A percentile compares a stretch with the other conserved stretches of the same genome.
phyloP scores from a whole-genome alignment of 2,888 invertebrate genomes.

The Pristionchus arcanus region DNA sequence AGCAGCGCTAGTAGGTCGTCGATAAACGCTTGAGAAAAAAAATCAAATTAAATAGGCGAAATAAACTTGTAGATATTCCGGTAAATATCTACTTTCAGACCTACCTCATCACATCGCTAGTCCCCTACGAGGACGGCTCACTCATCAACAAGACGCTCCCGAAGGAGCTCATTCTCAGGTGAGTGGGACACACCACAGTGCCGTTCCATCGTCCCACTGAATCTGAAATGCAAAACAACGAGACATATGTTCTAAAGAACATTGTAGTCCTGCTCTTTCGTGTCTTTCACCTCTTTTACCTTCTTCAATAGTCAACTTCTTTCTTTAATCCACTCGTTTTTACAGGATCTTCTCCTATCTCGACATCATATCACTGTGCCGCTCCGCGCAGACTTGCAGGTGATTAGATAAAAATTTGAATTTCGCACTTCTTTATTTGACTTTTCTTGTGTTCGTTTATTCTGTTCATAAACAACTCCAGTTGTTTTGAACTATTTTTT shows the following conservation, averaged over 20 bases:
- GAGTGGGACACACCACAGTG: conserved; percentile 60
- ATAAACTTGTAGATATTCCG: too few relatives aligned
- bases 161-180: conserved; percentile 92
- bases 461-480: too few relatives aligned
- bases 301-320: too few relatives aligned
- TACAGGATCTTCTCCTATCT: conserved; percentile 92
- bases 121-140: conserved; percentile 61
- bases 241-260: too few relatives aligned
- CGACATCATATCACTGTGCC: conserved; percentile 94
- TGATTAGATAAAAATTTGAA: neutral
- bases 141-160: conserved; percentile 93
- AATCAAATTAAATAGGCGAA: too few relatives aligned
- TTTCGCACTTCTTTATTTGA: neutral
- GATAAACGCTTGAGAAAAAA: too few relatives aligned
- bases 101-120: conserved; percentile 77
- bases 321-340: too few relatives aligned
- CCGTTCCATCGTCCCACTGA: too few relatives aligned
- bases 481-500: neutral
- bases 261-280: too few relatives aligned
- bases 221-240: too few relatives aligned
- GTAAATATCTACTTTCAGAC: conserved; percentile 65
- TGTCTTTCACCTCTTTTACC: too few relatives aligned
- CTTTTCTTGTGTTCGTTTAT: too few relatives aligned
- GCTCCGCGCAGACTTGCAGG: conserved; percentile 77
- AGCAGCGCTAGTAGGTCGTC: neutral